Conservation (phyloP, 1,140 invertebrate species). For the Scaptomyza graminum region DNA sequence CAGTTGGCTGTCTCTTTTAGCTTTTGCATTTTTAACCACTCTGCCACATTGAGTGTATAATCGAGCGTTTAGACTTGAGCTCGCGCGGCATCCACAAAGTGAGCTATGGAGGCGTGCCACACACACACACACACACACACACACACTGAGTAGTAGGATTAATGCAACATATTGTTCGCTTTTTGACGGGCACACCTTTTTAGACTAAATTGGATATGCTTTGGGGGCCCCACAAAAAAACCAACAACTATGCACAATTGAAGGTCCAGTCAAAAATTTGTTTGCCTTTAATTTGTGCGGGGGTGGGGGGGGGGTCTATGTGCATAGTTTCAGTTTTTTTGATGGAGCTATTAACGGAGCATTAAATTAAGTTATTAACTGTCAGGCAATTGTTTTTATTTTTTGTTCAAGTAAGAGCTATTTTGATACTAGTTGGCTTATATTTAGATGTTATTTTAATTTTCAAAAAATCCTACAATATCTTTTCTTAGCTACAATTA, state of each 20-base stretch:
- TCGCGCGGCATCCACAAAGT: slow-evolving; percentile 50
- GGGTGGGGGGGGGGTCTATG: background rate
- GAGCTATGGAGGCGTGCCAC: slow-evolving; percentile 5
- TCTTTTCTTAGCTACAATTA: too few relatives aligned
- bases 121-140: background rate
- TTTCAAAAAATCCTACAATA: too few relatives aligned
- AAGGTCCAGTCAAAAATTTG: slow-evolving; percentile 6
- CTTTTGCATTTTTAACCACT: background rate
- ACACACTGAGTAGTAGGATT: background rate
- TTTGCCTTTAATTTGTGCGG: background rate
- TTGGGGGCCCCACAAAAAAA: slow-evolving; percentile 11
- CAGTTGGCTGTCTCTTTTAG: slow-evolving; percentile 45
- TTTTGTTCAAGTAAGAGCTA: too few relatives aligned
- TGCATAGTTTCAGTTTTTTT: background rate
- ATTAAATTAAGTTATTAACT: background rate
- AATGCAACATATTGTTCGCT: slow-evolving; percentile 44
- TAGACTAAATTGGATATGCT: slow-evolving; percentile 55
- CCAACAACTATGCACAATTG: slow-evolving; percentile 60
- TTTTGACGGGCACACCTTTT: slow-evolving; percentile 66
- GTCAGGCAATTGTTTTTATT: too few relatives aligned
- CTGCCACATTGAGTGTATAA: slow-evolving; percentile 54
- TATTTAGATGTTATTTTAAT: too few relatives aligned
- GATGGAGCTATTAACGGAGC: background rate
- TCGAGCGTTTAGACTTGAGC: slow-evolving; percentile 51
- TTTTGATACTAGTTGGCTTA: too few relatives aligned